Evolutionary conservation across 2,797 vertebrate genomes (phyloP).

Genomic region (Phrynocephalus guinanensis): DNA sequence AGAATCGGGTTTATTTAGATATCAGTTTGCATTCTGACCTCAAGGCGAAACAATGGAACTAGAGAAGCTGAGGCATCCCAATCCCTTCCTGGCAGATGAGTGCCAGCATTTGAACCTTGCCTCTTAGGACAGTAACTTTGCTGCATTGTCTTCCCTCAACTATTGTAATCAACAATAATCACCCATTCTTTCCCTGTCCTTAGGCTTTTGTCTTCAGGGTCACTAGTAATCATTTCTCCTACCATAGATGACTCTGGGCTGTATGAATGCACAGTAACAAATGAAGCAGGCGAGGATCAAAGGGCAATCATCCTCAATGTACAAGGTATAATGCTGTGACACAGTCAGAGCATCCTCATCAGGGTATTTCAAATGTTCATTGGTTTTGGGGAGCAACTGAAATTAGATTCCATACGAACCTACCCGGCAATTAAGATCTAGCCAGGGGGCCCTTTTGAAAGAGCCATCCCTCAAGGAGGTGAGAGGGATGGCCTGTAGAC

Average conservation of each 20-base stretch:
- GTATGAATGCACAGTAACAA: slow-evolving; percentile 89
- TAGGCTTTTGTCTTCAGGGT: slow-evolving; percentile 94
- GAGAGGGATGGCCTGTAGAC: too few species aligned
- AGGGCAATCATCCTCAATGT: slow-evolving; percentile 87
- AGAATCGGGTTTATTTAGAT: background rate
- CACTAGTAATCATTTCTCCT: slow-evolving; percentile 92
- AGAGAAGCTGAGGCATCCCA: background rate
- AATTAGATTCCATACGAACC: too few species aligned
- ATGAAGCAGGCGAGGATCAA: slow-evolving; percentile 88
- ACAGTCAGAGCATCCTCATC: background rate
- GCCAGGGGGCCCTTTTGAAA: too few species aligned
- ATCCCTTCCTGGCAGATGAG: background rate
- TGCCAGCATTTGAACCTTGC: background rate
- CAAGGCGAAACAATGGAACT: background rate
- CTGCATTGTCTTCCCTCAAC: background rate
- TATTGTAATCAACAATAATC: background rate
- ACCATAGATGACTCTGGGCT: slow-evolving; percentile 91
- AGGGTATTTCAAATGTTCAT: background rate
- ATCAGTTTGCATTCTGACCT: background rate
- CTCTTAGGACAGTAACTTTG: background rate
- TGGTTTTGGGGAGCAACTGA: background rate
- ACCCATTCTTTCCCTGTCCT: slow-evolving; percentile 21
- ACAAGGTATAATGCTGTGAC: slow-evolving; percentile 82
- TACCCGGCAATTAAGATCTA: too few species aligned
- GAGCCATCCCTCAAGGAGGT: too few species aligned